Base-by-base conservation (phyloP, 2,888 invertebrate species). In the Temnothorax ravouxi region DNA sequence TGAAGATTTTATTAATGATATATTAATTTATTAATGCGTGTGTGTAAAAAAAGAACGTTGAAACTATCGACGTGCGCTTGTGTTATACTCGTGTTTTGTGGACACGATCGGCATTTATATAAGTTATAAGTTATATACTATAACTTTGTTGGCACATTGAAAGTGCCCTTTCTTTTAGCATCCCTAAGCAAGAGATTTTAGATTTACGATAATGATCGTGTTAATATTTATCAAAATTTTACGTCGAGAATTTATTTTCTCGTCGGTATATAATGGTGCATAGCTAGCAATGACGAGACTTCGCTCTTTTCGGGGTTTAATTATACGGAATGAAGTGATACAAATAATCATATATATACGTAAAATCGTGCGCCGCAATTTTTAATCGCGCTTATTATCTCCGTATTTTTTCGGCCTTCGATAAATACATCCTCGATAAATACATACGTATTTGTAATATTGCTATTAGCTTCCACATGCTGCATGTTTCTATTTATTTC, bases 21-120 rank as follows among this genome's bases (percentile, higher is more conserved):
- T 76, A 83, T 50, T 87, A 83, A 88, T 87, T 88, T 86, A 86
- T 87, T 89, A 52, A 52, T 15, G 21, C 13, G 52, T 47, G 44
- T 50, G 3, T 44, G n/a, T n/a, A n/a, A 21, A 34, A 50, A 38
- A 71, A 47, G 21, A 66, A 66, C 44, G 29, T 69, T 47, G 34
- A 38, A 34, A 47, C 34, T 54, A 41, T 66, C 66, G 13, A 52
- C 41, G 18, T 61, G 34, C 34, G 13, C 9, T 77, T 77, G 18
- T 54, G 11, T 38, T 64, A 6, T 76, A 50, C 11, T 71, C 38
- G 21, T 54, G n/a, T 15, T 69, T 38, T 21, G 9, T 21, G 9
- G 8, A 71, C 9, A 54, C 71, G 11, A 54, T 38, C 11, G 13
- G 21, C 3, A 34, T 11, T 54, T n/a, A 9, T 54, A 54, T 9